Evolutionary conservation across 2,113 vertebrate species (phyloP).

Genomic region (Callochromis pleurospilus): DNA sequence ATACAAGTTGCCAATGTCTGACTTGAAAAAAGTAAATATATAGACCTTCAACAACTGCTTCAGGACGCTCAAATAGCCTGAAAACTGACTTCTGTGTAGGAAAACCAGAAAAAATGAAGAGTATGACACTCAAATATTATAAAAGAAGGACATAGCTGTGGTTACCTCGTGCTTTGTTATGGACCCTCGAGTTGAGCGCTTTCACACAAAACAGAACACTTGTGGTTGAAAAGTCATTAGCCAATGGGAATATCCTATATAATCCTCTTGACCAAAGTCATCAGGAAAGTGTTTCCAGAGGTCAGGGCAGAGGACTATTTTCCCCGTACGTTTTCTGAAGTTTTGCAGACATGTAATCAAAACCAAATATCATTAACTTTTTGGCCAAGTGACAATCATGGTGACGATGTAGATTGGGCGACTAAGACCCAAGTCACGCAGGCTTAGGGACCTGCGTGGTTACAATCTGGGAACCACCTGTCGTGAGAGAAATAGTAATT

Average conservation of each 20-base stretch:
- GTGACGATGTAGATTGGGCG: background rate
- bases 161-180: background rate
- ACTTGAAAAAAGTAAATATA: background rate
- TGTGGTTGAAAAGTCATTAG: background rate
- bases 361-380: background rate
- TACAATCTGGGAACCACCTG: background rate
- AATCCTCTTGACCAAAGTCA: background rate
- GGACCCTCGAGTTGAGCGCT: background rate
- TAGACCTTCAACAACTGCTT: background rate
- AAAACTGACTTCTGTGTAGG: fast-evolving
- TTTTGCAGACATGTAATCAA: background rate
- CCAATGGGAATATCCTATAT: background rate
- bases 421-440: background rate
- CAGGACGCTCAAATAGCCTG: background rate
- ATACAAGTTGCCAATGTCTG: background rate
- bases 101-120: background rate
- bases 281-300: background rate
- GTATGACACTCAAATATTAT: background rate
- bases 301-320: background rate
- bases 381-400: background rate
- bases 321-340: fast-evolving
- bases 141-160: background rate
- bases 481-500: fast-evolving
- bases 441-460: background rate
- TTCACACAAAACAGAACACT: background rate